phyloP scores from a whole-genome alignment of 2,113 vertebrate genomes.

The Plecturocebus donacophilus region DNA sequence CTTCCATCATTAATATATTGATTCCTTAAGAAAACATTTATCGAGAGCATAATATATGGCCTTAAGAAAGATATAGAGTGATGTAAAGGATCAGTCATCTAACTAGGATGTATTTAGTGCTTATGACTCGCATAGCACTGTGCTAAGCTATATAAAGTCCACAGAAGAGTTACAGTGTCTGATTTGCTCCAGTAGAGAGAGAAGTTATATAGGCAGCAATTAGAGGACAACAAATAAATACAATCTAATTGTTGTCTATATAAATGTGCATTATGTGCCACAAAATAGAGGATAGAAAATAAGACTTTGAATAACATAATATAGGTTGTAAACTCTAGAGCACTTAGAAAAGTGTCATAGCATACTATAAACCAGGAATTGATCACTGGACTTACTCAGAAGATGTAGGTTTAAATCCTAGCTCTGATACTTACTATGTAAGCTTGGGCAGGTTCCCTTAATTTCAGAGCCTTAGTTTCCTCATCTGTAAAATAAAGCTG shows the following conservation, averaged over 20 bases:
- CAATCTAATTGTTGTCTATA: neutral
- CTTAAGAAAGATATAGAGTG: slow-evolving; percentile 16
- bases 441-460: slow-evolving; percentile 14
- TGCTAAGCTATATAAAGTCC: neutral
- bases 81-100: slow-evolving; percentile 11
- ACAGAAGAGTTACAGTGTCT: neutral
- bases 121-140: neutral
- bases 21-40: slow-evolving; percentile 46
- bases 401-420: neutral
- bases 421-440: neutral
- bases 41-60: neutral
- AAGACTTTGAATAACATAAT: neutral
- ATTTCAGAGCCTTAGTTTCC: slow-evolving; percentile 16
- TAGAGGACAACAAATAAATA: neutral
- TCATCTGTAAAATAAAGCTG: slow-evolving; percentile 28
- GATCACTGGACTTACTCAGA: neutral
- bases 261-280: neutral
- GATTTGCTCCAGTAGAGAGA: neutral
- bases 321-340: neutral
- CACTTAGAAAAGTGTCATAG: neutral
- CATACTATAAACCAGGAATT: neutral
- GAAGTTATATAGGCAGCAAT: slow-evolving; percentile 10
- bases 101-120: slow-evolving; percentile 35
- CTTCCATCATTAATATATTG: neutral
- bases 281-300: neutral